Base-by-base conservation (phyloP, 2,113 vertebrate genomes). In the Monopterus albus region DNA sequence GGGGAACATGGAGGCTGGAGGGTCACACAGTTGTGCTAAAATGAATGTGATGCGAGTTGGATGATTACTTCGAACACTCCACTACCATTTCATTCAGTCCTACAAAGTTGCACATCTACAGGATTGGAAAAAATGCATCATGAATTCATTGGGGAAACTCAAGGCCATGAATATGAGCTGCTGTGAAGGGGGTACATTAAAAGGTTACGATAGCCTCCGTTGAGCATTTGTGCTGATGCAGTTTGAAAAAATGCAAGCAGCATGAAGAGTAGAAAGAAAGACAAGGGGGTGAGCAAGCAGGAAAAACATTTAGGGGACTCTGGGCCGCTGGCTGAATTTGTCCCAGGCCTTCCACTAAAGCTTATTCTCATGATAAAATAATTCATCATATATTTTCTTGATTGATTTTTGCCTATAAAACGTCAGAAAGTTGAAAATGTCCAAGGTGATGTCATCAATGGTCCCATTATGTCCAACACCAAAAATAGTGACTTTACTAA, bases 91-190 rank as follows among this genome's bases (percentile, higher is more conserved):
- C 31, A 13, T 51, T 29, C 59, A 47, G 35, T 53, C n/a, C 8
- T 21, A 43, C 21, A 23, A 65, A 55, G 28, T 2, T 51, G 23
- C 23, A 63, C 20, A 0, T 2, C n/a, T n/a, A 7, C 8, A 36
- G 38, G 25, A 21, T 43, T 51, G 21, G 18, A 8, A 29, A 74
- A 55, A 60, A 45, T 52, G 35, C 20, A 43, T 23, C 23, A 6
- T 65, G 58, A 79, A 42, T 64, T 8, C 56, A 33, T 40, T n/a
- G 33, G 29, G 21, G 39, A 42, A 20, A 47, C 53, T 49, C 0
- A 6, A 58, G 66, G 55, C 57, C 70, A 40, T 52, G 55, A 45
- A 67, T 45, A 35, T 60, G 36, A 46, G 57, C 11, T n/a, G 3
- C 17, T n/a, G 63, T 20, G 45, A 74, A 36, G 17, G 6, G 25